These are phyloP conservation scores for Cavia porcellus DNA, from an alignment of 2,113 vertebrate genomes.

Conservation along the genomic window DNA sequence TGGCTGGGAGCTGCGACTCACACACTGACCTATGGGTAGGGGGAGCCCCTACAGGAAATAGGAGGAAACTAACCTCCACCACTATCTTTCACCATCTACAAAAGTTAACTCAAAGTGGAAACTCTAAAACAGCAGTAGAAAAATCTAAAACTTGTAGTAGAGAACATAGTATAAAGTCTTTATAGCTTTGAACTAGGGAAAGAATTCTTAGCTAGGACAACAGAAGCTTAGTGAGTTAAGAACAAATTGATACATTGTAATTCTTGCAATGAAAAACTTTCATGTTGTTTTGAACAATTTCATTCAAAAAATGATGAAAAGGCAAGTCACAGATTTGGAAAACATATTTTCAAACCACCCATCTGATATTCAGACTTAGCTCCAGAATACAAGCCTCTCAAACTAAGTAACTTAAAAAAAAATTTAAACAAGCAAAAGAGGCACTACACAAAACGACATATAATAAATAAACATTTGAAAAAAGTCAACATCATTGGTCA, in stretches of 20 bases:
- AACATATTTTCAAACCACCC: background rate
- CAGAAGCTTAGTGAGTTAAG: background rate
- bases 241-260: background rate
- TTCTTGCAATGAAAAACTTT: background rate
- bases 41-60: no score
- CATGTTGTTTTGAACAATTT: background rate
- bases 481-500: background rate
- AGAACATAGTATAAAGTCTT: background rate
- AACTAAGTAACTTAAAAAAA: conserved; percentile 13
- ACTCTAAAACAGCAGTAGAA: background rate
- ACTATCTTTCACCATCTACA: background rate
- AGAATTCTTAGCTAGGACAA: background rate
- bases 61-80: background rate
- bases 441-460: background rate
- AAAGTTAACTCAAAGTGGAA: background rate
- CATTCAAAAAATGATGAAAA: conserved; percentile 12
- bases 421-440: background rate
- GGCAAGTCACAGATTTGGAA: background rate
- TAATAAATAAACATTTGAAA: background rate
- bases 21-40: no score
- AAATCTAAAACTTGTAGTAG: background rate
- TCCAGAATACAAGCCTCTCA: background rate
- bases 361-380: background rate
- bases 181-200: background rate
- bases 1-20: background rate